A percentile compares a stretch with the other conserved stretches of the same genome.
Conservation (phyloP, 2,113 vertebrate species). For the Speoplatyrhinus poulsoni region DNA sequence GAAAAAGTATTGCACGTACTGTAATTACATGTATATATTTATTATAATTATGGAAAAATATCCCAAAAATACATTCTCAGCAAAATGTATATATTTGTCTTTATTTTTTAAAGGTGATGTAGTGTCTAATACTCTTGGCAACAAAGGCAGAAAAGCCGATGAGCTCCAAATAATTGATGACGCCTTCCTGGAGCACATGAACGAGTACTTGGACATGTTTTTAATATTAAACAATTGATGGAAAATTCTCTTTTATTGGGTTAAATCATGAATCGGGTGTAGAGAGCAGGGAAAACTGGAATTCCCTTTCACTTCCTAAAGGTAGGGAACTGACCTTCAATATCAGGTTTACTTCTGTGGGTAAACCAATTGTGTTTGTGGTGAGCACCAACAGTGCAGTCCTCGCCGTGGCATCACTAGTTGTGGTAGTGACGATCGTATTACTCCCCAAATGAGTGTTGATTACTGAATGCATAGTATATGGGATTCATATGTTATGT, state of each 20-base stretch:
- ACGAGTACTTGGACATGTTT: not conserved
- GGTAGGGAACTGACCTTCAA: slow-evolving; percentile 14
- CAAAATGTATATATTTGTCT: not conserved
- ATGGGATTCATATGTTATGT: not conserved
- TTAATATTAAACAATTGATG: slow-evolving; percentile 32
- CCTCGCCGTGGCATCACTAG: not conserved
- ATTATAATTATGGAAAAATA: not conserved
- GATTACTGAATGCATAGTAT: not conserved
- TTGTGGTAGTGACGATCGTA: not conserved
- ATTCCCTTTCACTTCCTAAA: slow-evolving; percentile 19
- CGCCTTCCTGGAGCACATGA: slow-evolving; percentile 20
- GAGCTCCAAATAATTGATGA: slow-evolving; percentile 34
- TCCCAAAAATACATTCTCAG: not conserved
- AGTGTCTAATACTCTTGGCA: not conserved
- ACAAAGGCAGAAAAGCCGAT: slow-evolving; percentile 4
- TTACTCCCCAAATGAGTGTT: not conserved
- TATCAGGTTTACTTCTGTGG: not conserved
- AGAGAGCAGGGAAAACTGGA: slow-evolving; percentile 1
- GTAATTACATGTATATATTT: slow-evolving; percentile 20
- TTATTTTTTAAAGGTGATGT: slow-evolving; percentile 4
- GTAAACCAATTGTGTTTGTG: not conserved
- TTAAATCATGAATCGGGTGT: slow-evolving; percentile 2
- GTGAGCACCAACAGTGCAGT: not conserved
- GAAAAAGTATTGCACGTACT: not conserved
- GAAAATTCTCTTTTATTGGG: slow-evolving; percentile 40